phyloP scores from a whole-genome alignment of 2,888 invertebrate genomes.

The Corythucha ciliata region DNA sequence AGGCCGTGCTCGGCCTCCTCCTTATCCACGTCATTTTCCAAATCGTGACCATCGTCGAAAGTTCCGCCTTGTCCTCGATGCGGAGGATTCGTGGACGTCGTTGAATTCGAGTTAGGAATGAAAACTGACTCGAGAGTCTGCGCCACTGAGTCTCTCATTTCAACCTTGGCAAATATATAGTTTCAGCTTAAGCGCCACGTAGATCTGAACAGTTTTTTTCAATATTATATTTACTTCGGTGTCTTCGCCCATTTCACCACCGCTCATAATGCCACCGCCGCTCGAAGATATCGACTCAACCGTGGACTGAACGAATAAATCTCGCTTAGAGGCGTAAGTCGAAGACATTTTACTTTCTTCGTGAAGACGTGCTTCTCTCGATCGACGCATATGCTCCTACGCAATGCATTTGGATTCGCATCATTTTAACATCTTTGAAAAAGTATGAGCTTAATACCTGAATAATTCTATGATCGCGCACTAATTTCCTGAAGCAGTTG shows the following conservation, averaged over 20 bases:
- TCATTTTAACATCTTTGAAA: neutral
- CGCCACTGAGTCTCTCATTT: conserved; percentile 64
- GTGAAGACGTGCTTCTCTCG: conserved; percentile 49
- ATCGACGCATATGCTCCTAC: conserved; percentile 65
- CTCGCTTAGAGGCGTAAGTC: conserved; percentile 10
- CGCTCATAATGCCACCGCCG: no score
- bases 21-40: no score
- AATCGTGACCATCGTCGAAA: no score
- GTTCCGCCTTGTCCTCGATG: neutral
- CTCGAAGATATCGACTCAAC: conserved; percentile 9
- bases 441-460: conserved; percentile 53
- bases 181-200: neutral
- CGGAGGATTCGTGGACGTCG: conserved; percentile 5
- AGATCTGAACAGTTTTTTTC: no score
- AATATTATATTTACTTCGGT: conserved; percentile 9
- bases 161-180: conserved; percentile 15
- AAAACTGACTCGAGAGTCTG: conserved; percentile 76
- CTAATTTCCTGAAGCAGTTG: conserved; percentile 76
- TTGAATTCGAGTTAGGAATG: conserved; percentile 25
- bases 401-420: conserved; percentile 13
- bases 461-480: conserved; percentile 77
- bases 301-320: conserved; percentile 44
- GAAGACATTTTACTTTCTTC: conserved; percentile 35
- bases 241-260: conserved; percentile 34
- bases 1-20: conserved; percentile 13